phyloP scores from a whole-genome alignment of 2,888 invertebrate genomes.

The Agonopterix alstromeriana region DNA sequence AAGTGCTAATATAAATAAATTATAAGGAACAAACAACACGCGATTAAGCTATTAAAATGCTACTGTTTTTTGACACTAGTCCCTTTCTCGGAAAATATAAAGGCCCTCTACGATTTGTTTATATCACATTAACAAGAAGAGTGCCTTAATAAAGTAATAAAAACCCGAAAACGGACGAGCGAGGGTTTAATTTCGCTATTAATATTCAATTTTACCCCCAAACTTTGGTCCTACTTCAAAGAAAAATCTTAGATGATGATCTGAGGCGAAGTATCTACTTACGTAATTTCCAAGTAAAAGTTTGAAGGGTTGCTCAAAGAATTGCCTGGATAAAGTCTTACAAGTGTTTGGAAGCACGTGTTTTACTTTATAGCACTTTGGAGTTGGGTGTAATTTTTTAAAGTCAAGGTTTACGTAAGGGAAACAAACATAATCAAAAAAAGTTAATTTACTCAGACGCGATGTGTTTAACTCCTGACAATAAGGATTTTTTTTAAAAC shows the following conservation, averaged over 20 bases:
- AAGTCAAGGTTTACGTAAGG: no score
- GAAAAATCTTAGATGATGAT: slow-evolving; percentile 69
- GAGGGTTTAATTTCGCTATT: slow-evolving; percentile 70
- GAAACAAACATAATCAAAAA: no score
- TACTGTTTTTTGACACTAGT: slow-evolving; percentile 72
- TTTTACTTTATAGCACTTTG: no score
- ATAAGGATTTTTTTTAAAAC: no score
- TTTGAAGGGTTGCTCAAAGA: slow-evolving; percentile 42
- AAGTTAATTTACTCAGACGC: no score
- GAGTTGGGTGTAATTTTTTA: no score
- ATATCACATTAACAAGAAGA: slow-evolving; percentile 64
- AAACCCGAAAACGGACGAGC: slow-evolving; percentile 47
- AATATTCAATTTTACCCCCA: slow-evolving; percentile 74
- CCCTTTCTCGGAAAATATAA: slow-evolving; percentile 61
- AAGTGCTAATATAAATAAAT: slow-evolving; percentile 39
- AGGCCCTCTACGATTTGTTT: slow-evolving; percentile 62
- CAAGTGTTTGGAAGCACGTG: no score
- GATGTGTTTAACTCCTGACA: no score
- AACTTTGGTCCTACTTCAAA: slow-evolving; percentile 62
- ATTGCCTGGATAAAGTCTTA: no score
- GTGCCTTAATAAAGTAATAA: slow-evolving; percentile 70
- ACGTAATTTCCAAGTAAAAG: slow-evolving; percentile 56
- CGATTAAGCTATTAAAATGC: slow-evolving; percentile 70
- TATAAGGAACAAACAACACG: slow-evolving; percentile 46
- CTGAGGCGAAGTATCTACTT: slow-evolving; percentile 54